phyloP scores from a whole-genome alignment of 2,113 vertebrate genomes.

The Morone saxatilis region DNA sequence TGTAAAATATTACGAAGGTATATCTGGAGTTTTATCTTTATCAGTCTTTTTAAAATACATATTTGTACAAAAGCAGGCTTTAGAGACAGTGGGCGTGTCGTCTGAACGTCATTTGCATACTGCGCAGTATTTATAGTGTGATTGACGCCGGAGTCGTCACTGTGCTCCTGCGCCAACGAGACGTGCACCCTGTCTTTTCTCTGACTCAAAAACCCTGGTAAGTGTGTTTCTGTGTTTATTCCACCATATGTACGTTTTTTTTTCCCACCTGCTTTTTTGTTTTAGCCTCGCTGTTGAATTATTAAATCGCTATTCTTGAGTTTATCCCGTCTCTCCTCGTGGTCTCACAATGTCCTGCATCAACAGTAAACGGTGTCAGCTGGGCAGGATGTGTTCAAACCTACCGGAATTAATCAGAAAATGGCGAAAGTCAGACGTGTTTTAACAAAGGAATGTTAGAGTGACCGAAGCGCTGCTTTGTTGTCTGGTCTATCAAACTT shows the following conservation, averaged over 20 bases:
- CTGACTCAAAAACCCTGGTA: conserved; percentile 30
- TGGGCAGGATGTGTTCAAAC: background rate
- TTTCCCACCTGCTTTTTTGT: background rate
- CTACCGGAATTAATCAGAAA: background rate
- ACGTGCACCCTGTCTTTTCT: fast-evolving
- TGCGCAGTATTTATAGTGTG: conserved; percentile 65
- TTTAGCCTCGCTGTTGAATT: background rate
- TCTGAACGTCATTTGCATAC: conserved; percentile 76
- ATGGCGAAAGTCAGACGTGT: fast-evolving
- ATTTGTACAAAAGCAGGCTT: background rate
- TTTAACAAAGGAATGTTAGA: background rate
- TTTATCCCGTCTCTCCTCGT: background rate
- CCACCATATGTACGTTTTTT: fast-evolving
- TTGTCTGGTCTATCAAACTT: background rate
- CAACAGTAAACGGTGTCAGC: background rate
- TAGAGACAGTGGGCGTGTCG: conserved; percentile 30
- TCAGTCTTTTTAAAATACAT: background rate
- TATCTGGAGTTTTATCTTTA: background rate
- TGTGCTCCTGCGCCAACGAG: conserved; percentile 15
- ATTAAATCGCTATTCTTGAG: too few relatives aligned
- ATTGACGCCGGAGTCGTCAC: background rate
- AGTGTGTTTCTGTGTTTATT: conserved; percentile 4
- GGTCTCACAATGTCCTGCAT: background rate
- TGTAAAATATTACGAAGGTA: fast-evolving
- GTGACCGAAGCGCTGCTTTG: too few relatives aligned